Percentiles rank a stretch among this genome's conserved stretches.
phyloP scores from a whole-genome alignment of 2,797 vertebrate genomes.

The Amphiprion clarkii region DNA sequence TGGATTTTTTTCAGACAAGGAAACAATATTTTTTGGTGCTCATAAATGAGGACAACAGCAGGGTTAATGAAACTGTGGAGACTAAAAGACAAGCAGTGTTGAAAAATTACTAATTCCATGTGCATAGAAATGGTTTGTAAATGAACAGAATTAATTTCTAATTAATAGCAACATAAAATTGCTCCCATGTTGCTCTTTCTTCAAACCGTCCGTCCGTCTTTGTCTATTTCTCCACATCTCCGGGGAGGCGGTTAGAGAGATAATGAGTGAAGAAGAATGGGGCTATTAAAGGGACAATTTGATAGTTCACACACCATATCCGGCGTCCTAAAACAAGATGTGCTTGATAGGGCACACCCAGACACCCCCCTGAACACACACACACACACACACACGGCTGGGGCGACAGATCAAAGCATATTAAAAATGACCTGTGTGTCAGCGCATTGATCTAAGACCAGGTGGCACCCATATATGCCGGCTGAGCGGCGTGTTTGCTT shows the following conservation, averaged over 20 bases:
- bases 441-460: conserved; percentile 82
- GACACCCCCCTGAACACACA: conserved; percentile 30
- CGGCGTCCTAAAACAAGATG: conserved; percentile 76
- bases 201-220: conserved; percentile 36
- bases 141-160: conserved; percentile 31
- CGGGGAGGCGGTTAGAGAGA: conserved; percentile 60
- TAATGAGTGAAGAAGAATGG: conserved; percentile 83
- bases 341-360: conserved; percentile 66
- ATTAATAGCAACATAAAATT: conserved; percentile 31
- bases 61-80: no score
- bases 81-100: not conserved
- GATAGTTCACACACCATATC: conserved; percentile 78
- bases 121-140: not conserved
- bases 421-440: conserved; percentile 83
- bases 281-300: conserved; percentile 84
- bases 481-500: conserved; percentile 58
- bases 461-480: conserved; percentile 75
- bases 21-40: no score
- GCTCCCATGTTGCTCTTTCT: not conserved
- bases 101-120: not conserved
- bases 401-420: conserved; percentile 82
- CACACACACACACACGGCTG: conserved; percentile 53
- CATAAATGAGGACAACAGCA: no score
- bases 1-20: no score
- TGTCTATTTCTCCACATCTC: conserved; percentile 36